Percentiles rank a stretch among this genome's conserved stretches.
phyloP scores from a whole-genome alignment of 2,797 vertebrate species.

The Scolopax bukidnonensis region DNA sequence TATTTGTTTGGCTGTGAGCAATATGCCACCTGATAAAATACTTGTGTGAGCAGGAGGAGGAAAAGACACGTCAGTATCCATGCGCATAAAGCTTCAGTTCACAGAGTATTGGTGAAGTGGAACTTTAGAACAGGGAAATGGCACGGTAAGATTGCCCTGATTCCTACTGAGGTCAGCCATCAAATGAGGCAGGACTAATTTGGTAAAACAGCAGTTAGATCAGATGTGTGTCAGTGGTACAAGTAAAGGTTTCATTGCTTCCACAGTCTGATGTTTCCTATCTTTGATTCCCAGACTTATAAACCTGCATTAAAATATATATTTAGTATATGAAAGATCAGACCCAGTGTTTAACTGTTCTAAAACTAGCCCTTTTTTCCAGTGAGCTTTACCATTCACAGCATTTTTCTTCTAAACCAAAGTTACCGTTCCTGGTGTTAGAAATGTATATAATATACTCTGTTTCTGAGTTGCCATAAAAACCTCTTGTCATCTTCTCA shows the following conservation, averaged over 20 bases:
- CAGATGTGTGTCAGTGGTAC: neutral
- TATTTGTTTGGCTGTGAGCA: constrained; percentile 17
- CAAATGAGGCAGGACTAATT: neutral
- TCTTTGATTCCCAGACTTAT: neutral
- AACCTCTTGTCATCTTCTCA: neutral
- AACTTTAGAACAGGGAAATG: neutral
- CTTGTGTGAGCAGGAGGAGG: neutral
- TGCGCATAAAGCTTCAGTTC: neutral
- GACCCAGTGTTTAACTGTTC: neutral
- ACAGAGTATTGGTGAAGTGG: neutral
- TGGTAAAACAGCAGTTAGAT: neutral
- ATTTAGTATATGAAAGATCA: neutral
- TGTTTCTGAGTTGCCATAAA: neutral
- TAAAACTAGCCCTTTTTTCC: neutral
- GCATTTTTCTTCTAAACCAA: neutral
- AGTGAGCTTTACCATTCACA: neutral
- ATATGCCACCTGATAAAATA: constrained; percentile 30
- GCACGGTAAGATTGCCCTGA: neutral
- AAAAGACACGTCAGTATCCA: neutral
- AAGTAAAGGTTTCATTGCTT: neutral
- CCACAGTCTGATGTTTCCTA: neutral
- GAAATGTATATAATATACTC: neutral
- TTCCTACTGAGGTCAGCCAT: neutral
- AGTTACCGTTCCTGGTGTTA: neutral
- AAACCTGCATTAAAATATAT: neutral